phyloP scores from a whole-genome alignment of 1,140 invertebrate genomes.

The Magallana angulata region DNA sequence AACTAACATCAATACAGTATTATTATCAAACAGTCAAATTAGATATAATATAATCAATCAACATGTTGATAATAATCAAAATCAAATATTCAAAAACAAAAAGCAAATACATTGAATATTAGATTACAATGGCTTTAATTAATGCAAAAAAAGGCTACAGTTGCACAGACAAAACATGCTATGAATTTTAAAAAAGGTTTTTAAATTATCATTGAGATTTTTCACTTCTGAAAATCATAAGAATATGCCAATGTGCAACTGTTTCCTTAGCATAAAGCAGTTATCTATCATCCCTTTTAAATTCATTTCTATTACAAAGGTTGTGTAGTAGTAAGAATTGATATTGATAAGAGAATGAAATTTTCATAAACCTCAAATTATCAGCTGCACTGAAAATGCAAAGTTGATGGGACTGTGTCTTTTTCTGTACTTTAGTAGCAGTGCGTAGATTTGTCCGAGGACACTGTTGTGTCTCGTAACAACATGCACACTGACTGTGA shows the following conservation, averaged over 20 bases:
- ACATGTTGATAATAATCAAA: neutral
- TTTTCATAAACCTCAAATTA: constrained; percentile 10
- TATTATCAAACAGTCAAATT: neutral
- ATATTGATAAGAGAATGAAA: neutral
- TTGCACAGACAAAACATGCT: neutral
- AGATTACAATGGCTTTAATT: neutral
- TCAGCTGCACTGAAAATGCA: constrained; percentile 9
- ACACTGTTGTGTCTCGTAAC: neutral
- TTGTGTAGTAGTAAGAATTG: too few species aligned
- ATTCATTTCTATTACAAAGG: too few species aligned
- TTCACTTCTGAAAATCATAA: too few species aligned
- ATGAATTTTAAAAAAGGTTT: too few species aligned
- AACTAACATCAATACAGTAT: constrained; percentile 11
- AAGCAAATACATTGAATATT: neutral
- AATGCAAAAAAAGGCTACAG: neutral
- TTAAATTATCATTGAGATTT: too few species aligned
- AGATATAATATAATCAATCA: too few species aligned
- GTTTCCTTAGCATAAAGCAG: too few species aligned
- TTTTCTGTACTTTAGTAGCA: constrained; percentile 18
- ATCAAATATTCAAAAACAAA: neutral
- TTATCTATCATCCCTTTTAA: too few species aligned
- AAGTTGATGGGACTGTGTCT: constrained; percentile 12
- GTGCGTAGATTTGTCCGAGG: neutral
- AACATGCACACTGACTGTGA: neutral
- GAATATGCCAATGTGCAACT: too few species aligned